A percentile compares a stretch with the other conserved stretches of the same genome.
Evolutionary conservation across 2,113 vertebrate genomes (phyloP).

Genomic region (Chunga burmeisteri): DNA sequence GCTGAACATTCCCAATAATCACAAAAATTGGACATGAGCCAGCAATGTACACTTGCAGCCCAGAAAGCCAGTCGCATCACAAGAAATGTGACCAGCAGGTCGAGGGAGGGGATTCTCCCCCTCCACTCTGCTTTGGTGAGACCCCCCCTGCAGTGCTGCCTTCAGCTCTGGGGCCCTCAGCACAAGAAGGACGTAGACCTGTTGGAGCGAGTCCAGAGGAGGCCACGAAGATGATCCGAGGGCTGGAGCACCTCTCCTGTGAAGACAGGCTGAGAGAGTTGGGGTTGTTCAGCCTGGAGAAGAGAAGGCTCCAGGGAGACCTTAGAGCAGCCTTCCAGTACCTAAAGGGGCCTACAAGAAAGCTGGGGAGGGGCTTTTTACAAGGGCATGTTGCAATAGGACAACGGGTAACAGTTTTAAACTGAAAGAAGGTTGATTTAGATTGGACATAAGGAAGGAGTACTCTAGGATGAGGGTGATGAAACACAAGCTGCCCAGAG

Average conservation of each 20-base stretch:
- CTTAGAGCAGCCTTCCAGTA: not conserved
- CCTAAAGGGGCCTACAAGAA: not conserved
- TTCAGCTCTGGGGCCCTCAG: not conserved
- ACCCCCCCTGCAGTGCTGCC: not conserved
- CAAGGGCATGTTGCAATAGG: not conserved
- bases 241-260: not conserved
- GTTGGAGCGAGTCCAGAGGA: not conserved
- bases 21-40: not conserved
- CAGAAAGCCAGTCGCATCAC: not conserved
- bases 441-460: not conserved
- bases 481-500: not conserved
- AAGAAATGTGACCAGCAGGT: not conserved
- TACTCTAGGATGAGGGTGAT: not conserved
- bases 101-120: not conserved
- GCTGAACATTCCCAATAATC: not conserved
- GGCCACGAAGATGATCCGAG: not conserved
- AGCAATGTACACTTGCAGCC: fast-evolving
- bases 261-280: not conserved
- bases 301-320: not conserved
- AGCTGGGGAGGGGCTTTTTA: not conserved
- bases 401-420: not conserved
- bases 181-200: not conserved
- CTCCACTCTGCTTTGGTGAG: not conserved
- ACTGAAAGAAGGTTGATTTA: not conserved
- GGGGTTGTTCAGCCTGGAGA: not conserved